A percentile compares a stretch with the other conserved stretches of the same genome.
Evolutionary conservation across 2,888 invertebrate species (phyloP).

Genomic region (Tridacna gigas): DNA sequence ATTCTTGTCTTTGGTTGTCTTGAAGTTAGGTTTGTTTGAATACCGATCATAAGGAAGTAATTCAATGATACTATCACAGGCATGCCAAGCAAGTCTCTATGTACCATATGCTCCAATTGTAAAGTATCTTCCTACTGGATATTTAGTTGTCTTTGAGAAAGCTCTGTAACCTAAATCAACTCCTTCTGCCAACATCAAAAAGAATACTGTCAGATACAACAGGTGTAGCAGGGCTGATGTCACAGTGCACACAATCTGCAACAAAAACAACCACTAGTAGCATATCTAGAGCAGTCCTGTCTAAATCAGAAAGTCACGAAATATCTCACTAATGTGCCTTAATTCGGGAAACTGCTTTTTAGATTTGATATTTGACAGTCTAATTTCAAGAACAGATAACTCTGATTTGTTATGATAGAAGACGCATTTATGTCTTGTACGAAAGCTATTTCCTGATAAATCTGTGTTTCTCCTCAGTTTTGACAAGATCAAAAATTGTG

Average conservation of each 20-base stretch:
- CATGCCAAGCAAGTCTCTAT: no score
- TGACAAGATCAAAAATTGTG: not conserved
- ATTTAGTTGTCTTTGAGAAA: constrained; percentile 4
- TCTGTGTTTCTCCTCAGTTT: no score
- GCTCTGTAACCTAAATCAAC: constrained; percentile 39
- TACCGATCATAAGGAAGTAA: no score
- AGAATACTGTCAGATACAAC: constrained; percentile 76
- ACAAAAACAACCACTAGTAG: not conserved
- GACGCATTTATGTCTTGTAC: not conserved
- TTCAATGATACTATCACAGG: no score
- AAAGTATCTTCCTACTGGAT: constrained; percentile 5
- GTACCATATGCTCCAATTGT: constrained; percentile 21
- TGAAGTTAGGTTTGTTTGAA: no score
- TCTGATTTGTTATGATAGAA: not conserved
- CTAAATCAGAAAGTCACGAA: no score
- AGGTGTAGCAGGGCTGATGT: constrained; percentile 74
- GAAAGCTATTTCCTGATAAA: no score
- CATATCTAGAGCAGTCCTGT: not conserved
- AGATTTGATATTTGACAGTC: not conserved
- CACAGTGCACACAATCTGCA: constrained; percentile 69
- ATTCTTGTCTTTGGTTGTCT: no score
- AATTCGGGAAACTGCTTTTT: not conserved
- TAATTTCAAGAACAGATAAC: not conserved
- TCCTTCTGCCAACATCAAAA: constrained; percentile 76
- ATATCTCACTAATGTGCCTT: not conserved